phyloP scores from a whole-genome alignment of 53 echinoderm and acorn worm genomes.

The Patiria pectinifera region DNA sequence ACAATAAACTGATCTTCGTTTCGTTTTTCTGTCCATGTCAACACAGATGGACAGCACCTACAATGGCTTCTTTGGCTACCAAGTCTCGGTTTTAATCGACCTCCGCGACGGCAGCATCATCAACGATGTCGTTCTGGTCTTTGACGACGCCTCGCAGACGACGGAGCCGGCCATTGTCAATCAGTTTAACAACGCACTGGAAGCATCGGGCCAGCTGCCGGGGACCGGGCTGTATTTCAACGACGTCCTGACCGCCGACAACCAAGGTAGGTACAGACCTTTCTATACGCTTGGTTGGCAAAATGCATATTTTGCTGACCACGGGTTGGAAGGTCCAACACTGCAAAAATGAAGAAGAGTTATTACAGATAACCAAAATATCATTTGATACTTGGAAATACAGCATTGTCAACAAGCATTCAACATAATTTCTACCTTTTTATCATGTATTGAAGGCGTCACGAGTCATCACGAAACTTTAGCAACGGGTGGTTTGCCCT shows the following conservation, averaged over 20 bases:
- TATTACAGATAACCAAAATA: no score
- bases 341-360: no score
- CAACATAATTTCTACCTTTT: no score
- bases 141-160: constrained; percentile 35
- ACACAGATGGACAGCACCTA: constrained; percentile 59
- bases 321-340: no score
- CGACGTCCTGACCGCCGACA: no score
- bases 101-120: constrained; percentile 74
- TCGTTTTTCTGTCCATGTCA: not conserved
- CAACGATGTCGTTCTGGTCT: constrained; percentile 41
- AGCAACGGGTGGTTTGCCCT: no score
- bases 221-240: constrained; percentile 12
- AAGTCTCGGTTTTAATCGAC: constrained; percentile 25
- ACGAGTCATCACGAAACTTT: no score
- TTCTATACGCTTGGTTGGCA: no score
- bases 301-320: no score
- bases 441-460: no score
- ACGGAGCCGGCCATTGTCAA: constrained; percentile 14
- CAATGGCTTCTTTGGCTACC: constrained; percentile 34
- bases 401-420: no score
- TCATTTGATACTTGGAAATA: no score
- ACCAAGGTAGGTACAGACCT: not conserved
- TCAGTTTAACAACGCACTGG: constrained; percentile 5
- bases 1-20: not conserved
- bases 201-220: not conserved